Base-by-base conservation (phyloP, 1,140 invertebrate genomes). In the Solenopsis fugax region DNA sequence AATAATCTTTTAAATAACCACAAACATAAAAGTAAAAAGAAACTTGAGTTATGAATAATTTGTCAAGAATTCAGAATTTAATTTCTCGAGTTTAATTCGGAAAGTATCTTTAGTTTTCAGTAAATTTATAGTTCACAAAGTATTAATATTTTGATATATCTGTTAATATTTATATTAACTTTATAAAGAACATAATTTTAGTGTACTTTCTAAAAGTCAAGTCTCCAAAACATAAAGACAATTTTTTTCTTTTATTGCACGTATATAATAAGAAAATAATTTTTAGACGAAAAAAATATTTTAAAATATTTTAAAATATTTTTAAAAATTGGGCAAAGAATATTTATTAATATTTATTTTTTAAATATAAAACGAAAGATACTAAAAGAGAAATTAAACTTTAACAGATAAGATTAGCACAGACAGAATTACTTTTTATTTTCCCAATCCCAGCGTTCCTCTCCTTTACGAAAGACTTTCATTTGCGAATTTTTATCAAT, bases 401-500 rank as follows among this genome's bases (percentile, higher is more conserved):
- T 71, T 71, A 29, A 24, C 3, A 9, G 6, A 16, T 21, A 9
- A 34, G 3, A 21, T 48, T 24, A 50, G 9, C 4, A 41, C 4
- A 37, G 12, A 48, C 12, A 41, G 18, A 69, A 6, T 6, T 89
- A 76, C 50, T 90, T 73, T 16, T 89, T 76, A 16, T 86, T 72
- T n/a, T 85, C 87, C 88, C 87, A 92, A 2, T 84, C 18, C 21
- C 56, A 89, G 3, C 67, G 71, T 21, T 87, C 78, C 0, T 64
- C 45, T 6, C 60, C 41, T 29, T 58, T 87, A 18, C 13, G 21
- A 0, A 9, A 71, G 10, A 4, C 85, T 48, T 90, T 65, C 91
- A 92, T 91, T 21, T 9, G 10, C 29, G 87, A 37, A 21, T 81
- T 65, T 4, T 71, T 37, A 10, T 60, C 21, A 34, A 93, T 92